Evolutionary conservation across 2,797 vertebrate genomes (phyloP).

Genomic region (Pangasius larnaudii): DNA sequence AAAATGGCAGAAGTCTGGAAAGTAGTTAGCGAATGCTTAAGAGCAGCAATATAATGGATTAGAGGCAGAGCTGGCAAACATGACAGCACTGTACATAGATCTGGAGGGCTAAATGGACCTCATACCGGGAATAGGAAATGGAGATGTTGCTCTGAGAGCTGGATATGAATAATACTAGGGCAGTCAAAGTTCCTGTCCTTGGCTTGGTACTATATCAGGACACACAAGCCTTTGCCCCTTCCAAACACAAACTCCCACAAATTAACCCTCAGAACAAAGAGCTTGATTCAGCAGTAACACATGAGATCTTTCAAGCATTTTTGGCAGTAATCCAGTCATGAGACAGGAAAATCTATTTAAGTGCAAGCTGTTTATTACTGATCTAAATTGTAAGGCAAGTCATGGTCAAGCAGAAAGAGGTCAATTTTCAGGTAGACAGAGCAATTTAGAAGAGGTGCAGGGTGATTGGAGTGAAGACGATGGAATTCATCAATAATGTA

Average conservation of each 20-base stretch:
- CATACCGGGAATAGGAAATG: constrained; percentile 7
- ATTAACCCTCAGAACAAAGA: neutral
- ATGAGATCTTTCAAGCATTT: neutral
- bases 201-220: neutral
- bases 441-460: neutral
- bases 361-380: neutral
- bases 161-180: neutral
- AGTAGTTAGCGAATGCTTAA: constrained; percentile 5
- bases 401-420: neutral
- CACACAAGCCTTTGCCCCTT: neutral
- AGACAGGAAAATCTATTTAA: neutral
- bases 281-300: neutral
- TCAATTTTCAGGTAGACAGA: neutral
- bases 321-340: neutral
- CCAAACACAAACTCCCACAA: neutral
- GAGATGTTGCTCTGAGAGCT: constrained; percentile 15
- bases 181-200: neutral
- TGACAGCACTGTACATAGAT: constrained; percentile 31
- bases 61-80: constrained; percentile 28
- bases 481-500: neutral
- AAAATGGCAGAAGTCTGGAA: constrained; percentile 26
- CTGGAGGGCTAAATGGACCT: constrained; percentile 29
- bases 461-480: neutral
- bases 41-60: neutral
- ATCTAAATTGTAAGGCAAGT: neutral